phyloP scores from a whole-genome alignment of 2,888 invertebrate species.

The Cantharis rustica region DNA sequence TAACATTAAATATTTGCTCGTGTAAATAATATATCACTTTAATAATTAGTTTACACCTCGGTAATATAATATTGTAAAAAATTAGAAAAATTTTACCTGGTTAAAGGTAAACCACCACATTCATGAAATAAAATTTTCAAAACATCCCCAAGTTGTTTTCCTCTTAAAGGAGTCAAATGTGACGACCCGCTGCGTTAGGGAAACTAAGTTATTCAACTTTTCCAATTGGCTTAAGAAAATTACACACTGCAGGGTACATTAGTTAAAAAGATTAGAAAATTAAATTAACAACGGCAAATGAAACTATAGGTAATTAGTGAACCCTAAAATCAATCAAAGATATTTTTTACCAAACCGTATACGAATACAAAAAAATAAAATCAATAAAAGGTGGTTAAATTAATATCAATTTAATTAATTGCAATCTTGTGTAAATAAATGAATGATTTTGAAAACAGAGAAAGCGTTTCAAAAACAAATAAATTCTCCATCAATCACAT shows the following conservation, averaged over 20 bases:
- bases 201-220: background rate
- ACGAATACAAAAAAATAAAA: background rate
- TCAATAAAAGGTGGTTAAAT: background rate
- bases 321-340: background rate
- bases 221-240: background rate
- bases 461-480: constrained; percentile 26
- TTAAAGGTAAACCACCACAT: too few relatives aligned
- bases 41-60: too few relatives aligned
- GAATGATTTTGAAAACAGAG: constrained; percentile 9
- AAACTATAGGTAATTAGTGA: background rate
- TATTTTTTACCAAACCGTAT: background rate
- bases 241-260: background rate
- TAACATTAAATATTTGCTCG: too few relatives aligned
- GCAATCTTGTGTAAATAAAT: background rate
- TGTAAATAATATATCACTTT: too few relatives aligned
- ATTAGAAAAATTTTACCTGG: too few relatives aligned
- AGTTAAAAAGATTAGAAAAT: background rate
- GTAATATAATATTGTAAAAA: too few relatives aligned
- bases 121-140: too few relatives aligned
- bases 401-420: constrained; percentile 8
- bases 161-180: too few relatives aligned
- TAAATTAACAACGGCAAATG: background rate
- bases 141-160: too few relatives aligned
- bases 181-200: background rate
- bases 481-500: constrained; percentile 29